phyloP scores from a whole-genome alignment of 2,888 invertebrate species.

The Hanleya hanleyi region DNA sequence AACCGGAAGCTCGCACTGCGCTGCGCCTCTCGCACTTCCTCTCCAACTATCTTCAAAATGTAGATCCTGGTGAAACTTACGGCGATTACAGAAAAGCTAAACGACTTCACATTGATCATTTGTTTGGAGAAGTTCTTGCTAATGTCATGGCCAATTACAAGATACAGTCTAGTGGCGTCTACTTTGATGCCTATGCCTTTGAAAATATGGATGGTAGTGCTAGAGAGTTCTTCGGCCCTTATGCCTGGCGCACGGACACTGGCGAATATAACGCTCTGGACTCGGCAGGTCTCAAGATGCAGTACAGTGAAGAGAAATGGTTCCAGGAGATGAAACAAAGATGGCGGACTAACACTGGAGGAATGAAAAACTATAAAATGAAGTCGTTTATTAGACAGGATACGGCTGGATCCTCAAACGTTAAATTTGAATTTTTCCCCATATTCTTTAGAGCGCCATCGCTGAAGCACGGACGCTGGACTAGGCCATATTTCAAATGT shows the following conservation, averaged over 20 bases:
- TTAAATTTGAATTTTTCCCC: slow-evolving; percentile 68
- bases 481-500: slow-evolving; percentile 93
- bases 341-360: slow-evolving; percentile 95
- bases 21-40: slow-evolving; percentile 96
- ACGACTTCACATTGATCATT: slow-evolving; percentile 82
- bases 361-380: slow-evolving; percentile 88
- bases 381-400: slow-evolving; percentile 94
- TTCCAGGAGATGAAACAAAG: slow-evolving; percentile 91
- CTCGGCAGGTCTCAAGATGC: slow-evolving; percentile 59
- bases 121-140: slow-evolving; percentile 95
- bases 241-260: slow-evolving; percentile 78
- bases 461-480: slow-evolving; percentile 80
- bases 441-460: slow-evolving; percentile 76
- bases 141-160: slow-evolving; percentile 92
- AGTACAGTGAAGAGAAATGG: slow-evolving; percentile 88
- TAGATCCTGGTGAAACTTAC: slow-evolving; percentile 73
- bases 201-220: slow-evolving; percentile 75
- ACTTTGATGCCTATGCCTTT: slow-evolving; percentile 96
- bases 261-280: slow-evolving; percentile 77
- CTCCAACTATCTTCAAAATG: slow-evolving; percentile 89
- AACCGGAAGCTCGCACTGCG: slow-evolving; percentile 97
- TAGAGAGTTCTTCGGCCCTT: slow-evolving; percentile 85
- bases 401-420: slow-evolving; percentile 73
- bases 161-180: slow-evolving; percentile 93
- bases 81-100: slow-evolving; percentile 69